Percentiles rank a stretch among this genome's conserved stretches.
Conservation (phyloP, 2,113 vertebrate species). For the Platichthys stellatus region DNA sequence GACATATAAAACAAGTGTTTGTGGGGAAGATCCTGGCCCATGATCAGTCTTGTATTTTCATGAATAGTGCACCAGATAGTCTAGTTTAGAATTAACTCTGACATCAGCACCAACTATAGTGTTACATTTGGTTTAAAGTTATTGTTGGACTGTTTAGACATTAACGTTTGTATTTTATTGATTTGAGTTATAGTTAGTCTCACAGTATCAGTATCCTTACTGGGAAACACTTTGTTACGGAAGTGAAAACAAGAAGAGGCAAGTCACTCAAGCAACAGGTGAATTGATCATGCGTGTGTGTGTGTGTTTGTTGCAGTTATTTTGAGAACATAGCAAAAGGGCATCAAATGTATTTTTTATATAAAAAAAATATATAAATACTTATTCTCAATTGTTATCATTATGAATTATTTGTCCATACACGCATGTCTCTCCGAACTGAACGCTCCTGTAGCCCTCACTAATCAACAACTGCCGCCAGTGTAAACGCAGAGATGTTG, state of each 20-base stretch:
- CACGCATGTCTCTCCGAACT: background rate
- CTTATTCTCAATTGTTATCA: too few species aligned
- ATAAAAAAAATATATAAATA: too few species aligned
- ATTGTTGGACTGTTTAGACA: background rate
- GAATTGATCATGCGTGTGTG: background rate
- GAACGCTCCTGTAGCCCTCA: background rate
- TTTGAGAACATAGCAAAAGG: too few species aligned
- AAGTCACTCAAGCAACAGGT: conserved; percentile 35
- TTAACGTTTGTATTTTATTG: background rate
- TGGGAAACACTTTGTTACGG: conserved; percentile 48
- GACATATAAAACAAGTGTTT: too few species aligned
- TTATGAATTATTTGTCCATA: too few species aligned
- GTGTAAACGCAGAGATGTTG: conserved; percentile 6
- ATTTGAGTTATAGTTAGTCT: background rate
- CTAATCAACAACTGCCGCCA: background rate
- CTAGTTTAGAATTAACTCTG: too few species aligned
- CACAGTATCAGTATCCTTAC: background rate
- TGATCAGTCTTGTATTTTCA: too few species aligned
- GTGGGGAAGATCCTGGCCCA: too few species aligned
- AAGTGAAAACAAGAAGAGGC: conserved; percentile 67
- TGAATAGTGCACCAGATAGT: too few species aligned
- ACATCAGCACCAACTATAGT: too few species aligned
- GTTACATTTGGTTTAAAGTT: too few species aligned
- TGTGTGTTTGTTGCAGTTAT: background rate
- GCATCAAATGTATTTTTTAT: too few species aligned